Base-by-base conservation (phyloP, 1,140 invertebrate genomes). In the Condylostylus longicornis region DNA sequence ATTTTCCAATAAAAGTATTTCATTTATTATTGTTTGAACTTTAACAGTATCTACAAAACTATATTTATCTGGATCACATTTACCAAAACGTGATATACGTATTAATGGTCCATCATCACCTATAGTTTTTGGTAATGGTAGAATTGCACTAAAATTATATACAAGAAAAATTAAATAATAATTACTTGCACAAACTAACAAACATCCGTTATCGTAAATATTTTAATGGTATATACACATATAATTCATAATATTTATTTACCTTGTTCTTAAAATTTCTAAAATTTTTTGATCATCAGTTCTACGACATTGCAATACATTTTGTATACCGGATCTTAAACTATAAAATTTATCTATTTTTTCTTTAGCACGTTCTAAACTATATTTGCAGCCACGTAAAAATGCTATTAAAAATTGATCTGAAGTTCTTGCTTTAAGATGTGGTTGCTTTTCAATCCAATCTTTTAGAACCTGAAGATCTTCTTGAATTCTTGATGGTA, bases 331-430 rank as follows among this genome's bases (percentile, higher is more conserved):
- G 18, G 54, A 35, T 41, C 54, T 58, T 42, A 55, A 58, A 34
- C 48, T 52, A 34, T 58, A 58, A 32, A 45, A 61, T 66, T 43
- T 68, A 40, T 77, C 72, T 3, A 79, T 42, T 45, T 75, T 74
- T 43, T 69, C 61, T 50, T 78, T 75, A n/a, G 70, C 68, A 41
- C 62, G 62, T 47, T 77, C 72, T 38, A 77, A 47, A 46, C 73
- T 74, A 55, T 73, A 78, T 53, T 75, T 77, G 42, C 70, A 72
- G 32, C 74, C 72, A 9, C 76, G 64, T 27, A 80, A 55, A 50
- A 77, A 75, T 40, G 63, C 65, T 14, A 72, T 47, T 25, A 79
- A 44, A 53, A 70, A 71, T 52, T 74, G 70, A 48, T 76, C 71
- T 46, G 72, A 74, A 58, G 46, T 54, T 3, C 55, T 48, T 8